Evolutionary conservation across 2,797 vertebrate genomes (phyloP).

Genomic region (Alca torda): DNA sequence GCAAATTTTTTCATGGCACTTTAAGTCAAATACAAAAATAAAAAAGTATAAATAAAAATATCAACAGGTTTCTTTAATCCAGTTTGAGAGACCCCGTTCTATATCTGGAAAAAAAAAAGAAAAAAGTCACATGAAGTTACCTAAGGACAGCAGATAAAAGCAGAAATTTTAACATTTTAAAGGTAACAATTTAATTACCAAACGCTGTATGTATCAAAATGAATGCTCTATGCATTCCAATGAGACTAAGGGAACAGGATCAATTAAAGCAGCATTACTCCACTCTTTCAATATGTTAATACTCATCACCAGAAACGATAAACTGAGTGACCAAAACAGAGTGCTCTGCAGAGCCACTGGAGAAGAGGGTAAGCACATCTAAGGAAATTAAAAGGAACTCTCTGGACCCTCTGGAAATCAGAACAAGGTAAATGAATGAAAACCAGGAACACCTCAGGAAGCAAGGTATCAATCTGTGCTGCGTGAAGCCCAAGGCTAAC

Average conservation of each 20-base stretch:
- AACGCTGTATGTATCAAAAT: neutral
- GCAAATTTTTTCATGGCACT: slow-evolving; percentile 88
- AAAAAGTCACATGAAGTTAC: neutral
- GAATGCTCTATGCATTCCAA: neutral
- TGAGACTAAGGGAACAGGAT: neutral
- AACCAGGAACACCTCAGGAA: neutral
- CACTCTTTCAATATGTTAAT: neutral
- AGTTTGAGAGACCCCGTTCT: slow-evolving; percentile 72
- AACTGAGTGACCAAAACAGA: neutral
- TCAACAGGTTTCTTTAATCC: slow-evolving; percentile 69
- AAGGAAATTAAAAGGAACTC: neutral
- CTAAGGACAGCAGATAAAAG: neutral
- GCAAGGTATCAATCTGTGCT: neutral
- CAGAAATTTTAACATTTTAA: neutral
- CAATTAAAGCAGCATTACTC: neutral
- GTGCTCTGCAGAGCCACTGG: neutral
- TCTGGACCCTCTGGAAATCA: neutral
- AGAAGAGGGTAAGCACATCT: neutral
- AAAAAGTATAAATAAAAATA: slow-evolving; percentile 77
- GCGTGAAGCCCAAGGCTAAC: neutral
- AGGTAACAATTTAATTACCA: neutral
- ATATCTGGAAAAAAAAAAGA: slow-evolving; percentile 49
- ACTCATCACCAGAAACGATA: neutral
- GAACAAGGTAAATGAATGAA: neutral
- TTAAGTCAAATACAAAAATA: slow-evolving; percentile 73